Evolutionary conservation across 2,888 invertebrate genomes (phyloP), one percentile per base, ranked within the genome.

Genomic region (Poecilus cupreus): DNA sequence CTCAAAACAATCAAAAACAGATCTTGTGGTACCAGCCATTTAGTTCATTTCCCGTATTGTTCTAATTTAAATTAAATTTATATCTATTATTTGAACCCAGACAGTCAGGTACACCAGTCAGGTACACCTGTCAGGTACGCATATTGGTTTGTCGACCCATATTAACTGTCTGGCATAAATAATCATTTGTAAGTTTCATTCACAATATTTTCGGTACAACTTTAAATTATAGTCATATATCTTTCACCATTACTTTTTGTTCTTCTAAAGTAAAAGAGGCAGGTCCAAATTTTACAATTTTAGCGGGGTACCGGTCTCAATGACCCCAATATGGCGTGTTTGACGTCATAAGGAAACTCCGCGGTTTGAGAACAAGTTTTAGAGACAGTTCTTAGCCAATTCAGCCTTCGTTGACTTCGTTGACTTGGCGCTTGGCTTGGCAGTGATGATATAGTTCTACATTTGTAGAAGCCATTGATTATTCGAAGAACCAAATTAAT

Each of bases 331-430:
- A 51, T 18, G 10, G 18, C 16, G 16, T 51, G 18, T 51, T 18
- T 70, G 70, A 37, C 39, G 39, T 70, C 70, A 70, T 70, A n/a
- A 70, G 70, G 70, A 70, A 70, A 70, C 39, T 13, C 20, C 51
- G 18, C 10, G 16, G 13, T 6, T 51, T 2, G 18, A 51, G 51
- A 51, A 18, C 51, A 51, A 18, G 51, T 51, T 51, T 18, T 51
- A 32, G 51, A 51, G 18, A 51, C 51, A 3, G 18, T 4, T 18
- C 8, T 51, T 51, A 13, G 18, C 51, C 1, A 8, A 18, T 10
- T 32, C 6, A 3, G 32, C 4, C 10, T 43, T 3, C 1, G 13
- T 4, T n/a, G 2, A 3, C 43, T 51, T 51, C 16, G 3, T 51
- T 51, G 51, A 18, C 20, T 18, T n/a, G n/a, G n/a, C n/a, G n/a